A percentile compares a stretch with the other conserved stretches of the same genome.
Conservation (phyloP, 92 coral and sea anemone genomes). For the Hydrozoanthus gracilis region DNA sequence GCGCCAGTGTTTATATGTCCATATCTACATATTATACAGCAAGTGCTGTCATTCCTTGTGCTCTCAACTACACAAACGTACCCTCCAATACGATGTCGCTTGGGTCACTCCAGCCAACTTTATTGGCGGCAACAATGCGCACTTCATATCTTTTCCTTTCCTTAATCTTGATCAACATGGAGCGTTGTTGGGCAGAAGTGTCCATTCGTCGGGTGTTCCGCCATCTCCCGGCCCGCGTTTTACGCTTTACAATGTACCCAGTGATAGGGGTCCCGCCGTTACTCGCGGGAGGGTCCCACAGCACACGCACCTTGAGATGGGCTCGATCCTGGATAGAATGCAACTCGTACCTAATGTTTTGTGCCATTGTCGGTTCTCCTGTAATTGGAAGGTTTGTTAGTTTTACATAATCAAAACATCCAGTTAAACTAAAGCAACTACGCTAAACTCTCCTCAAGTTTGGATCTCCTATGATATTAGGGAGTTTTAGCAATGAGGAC, state of each 20-base stretch:
- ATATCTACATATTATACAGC: too few species aligned
- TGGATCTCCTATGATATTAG: too few species aligned
- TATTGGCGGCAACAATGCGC: slow-evolving; percentile 29
- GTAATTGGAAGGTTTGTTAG: background rate
- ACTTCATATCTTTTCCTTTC: slow-evolving; percentile 36
- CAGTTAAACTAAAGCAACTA: too few species aligned
- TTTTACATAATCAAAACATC: too few species aligned
- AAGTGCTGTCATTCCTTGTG: too few species aligned
- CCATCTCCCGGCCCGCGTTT: slow-evolving; percentile 39
- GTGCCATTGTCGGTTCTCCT: slow-evolving; percentile 25
- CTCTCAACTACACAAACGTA: background rate
- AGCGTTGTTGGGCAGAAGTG: slow-evolving; percentile 33
- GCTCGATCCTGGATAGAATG: slow-evolving; percentile 38
- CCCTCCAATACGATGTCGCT: slow-evolving; percentile 19
- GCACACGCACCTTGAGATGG: slow-evolving; percentile 28
- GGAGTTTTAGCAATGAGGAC: too few species aligned
- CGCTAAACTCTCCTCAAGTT: too few species aligned
- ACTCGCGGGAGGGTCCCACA: slow-evolving; percentile 25
- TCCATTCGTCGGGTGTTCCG: slow-evolving; percentile 30
- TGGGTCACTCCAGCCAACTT: slow-evolving; percentile 46
- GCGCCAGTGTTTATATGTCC: too few species aligned
- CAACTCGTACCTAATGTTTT: slow-evolving; percentile 38
- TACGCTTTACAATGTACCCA: slow-evolving; percentile 41
- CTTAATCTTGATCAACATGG: slow-evolving; percentile 38
- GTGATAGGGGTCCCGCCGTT: slow-evolving; percentile 43